phyloP scores from a whole-genome alignment of 1,140 invertebrate species.

The Planococcus citri region DNA sequence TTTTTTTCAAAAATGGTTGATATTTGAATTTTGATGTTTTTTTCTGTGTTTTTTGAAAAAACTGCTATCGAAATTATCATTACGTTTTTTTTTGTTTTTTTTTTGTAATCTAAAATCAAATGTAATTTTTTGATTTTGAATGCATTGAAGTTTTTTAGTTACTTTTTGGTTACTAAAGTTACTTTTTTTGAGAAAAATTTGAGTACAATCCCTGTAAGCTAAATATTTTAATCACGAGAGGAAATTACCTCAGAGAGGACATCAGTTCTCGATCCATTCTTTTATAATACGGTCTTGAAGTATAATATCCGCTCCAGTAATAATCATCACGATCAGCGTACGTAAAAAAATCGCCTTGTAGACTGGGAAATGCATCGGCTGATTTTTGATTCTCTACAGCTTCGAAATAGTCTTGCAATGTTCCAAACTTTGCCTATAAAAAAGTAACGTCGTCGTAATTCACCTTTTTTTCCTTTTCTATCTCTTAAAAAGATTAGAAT shows the following conservation, averaged over 20 bases:
- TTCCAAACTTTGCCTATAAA: slow-evolving; percentile 74
- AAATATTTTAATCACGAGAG: neutral
- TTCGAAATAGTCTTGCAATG: slow-evolving; percentile 86
- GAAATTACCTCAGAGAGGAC: slow-evolving; percentile 41
- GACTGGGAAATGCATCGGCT: slow-evolving; percentile 54
- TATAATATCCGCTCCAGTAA: slow-evolving; percentile 82
- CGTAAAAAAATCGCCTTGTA: slow-evolving; percentile 96
- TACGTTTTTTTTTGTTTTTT: no score
- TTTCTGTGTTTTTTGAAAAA: no score
- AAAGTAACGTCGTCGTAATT: slow-evolving; percentile 12
- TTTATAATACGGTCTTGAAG: slow-evolving; percentile 79
- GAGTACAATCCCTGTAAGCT: no score
- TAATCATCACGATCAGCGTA: slow-evolving; percentile 94
- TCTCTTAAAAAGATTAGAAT: neutral
- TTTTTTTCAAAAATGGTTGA: no score
- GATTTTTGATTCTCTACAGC: slow-evolving; percentile 51
- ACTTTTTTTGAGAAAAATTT: no score
- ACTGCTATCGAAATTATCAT: no score
- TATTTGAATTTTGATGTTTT: no score
- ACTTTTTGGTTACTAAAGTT: no score
- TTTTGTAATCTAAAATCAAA: no score
- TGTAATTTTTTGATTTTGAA: no score
- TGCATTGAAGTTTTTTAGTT: no score
- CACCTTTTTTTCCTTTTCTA: neutral
- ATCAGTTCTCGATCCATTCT: slow-evolving; percentile 78